Percentiles rank a stretch among this genome's conserved stretches.
Conservation (phyloP, 1,140 invertebrate species). For the Riptortus pedestris region DNA sequence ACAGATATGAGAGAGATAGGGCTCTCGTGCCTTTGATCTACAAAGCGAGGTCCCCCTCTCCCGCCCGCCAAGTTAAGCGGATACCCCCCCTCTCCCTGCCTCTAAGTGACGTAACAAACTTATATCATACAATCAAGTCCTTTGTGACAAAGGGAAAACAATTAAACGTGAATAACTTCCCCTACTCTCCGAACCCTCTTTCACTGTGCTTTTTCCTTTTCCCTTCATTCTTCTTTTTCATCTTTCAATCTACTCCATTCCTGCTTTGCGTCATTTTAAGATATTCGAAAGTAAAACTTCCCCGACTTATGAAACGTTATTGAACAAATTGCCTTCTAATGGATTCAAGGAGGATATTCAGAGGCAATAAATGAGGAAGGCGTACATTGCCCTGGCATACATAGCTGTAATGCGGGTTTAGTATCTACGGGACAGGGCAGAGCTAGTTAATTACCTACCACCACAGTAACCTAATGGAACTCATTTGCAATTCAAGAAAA, state of each 20-base stretch:
- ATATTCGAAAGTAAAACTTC: neutral
- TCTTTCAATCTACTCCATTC: slow-evolving; percentile 17
- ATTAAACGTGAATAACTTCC: slow-evolving; percentile 29
- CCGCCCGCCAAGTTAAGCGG: slow-evolving; percentile 29
- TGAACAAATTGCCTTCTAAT: no score
- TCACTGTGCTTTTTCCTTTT: slow-evolving; percentile 17
- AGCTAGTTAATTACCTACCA: no score
- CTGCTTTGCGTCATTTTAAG: neutral
- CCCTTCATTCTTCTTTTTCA: slow-evolving; percentile 24
- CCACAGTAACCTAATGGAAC: no score
- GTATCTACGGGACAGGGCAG: no score
- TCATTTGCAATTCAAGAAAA: no score
- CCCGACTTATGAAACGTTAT: no score
- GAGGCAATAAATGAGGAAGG: slow-evolving; percentile 9
- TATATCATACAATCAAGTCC: slow-evolving; percentile 31
- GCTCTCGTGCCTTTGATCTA: slow-evolving; percentile 28
- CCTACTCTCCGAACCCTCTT: slow-evolving; percentile 12
- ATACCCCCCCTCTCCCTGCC: slow-evolving; percentile 25
- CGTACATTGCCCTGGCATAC: neutral
- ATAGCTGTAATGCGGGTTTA: neutral
- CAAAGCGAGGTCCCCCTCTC: slow-evolving; percentile 23
- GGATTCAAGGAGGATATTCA: no score
- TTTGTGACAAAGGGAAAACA: slow-evolving; percentile 30
- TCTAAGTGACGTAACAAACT: slow-evolving; percentile 30
- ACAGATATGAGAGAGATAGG: slow-evolving; percentile 33